These are phyloP conservation scores for Bombus polaris DNA, from an alignment of 1,140 invertebrate genomes.

Conservation along the genomic window DNA sequence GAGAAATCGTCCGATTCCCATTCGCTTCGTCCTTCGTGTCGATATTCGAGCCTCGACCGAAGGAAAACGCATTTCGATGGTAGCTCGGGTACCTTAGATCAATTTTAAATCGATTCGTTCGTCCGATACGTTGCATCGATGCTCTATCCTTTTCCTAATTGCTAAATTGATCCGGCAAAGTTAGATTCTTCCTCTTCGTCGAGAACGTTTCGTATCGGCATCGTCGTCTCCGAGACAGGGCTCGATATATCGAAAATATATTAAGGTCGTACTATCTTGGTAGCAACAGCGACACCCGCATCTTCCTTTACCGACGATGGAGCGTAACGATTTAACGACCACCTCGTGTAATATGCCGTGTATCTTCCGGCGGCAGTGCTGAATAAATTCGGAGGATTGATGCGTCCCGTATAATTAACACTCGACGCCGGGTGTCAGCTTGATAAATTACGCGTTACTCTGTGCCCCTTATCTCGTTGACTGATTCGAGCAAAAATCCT, in stretches of 20 bases:
- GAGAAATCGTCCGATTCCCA: slow-evolving; percentile 56
- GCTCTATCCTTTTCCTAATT: not conserved
- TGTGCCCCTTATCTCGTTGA: slow-evolving; percentile 28
- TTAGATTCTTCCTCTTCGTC: not conserved
- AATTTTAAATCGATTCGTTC: slow-evolving; percentile 25
- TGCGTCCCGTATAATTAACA: slow-evolving; percentile 44
- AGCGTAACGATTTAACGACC: slow-evolving; percentile 49
- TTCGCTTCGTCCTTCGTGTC: slow-evolving; percentile 47
- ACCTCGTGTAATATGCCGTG: not conserved
- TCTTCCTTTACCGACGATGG: slow-evolving; percentile 29
- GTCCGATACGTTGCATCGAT: not conserved
- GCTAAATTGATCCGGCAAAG: not conserved
- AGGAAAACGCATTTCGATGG: slow-evolving; percentile 11
- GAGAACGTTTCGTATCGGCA: not conserved
- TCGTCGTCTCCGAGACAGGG: not conserved
- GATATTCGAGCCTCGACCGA: not conserved
- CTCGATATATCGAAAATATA: slow-evolving; percentile 37
- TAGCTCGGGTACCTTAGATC: not conserved
- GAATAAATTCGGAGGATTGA: slow-evolving; percentile 28
- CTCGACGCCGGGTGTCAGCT: slow-evolving; percentile 27
- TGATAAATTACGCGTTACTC: slow-evolving; percentile 33
- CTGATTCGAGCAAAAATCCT: slow-evolving; percentile 10
- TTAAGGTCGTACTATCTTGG: slow-evolving; percentile 37
- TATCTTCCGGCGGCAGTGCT: not conserved
- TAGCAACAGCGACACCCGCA: not conserved